Percentiles rank a stretch among this genome's conserved stretches.
These are phyloP conservation scores for Oncorhynchus mykiss DNA, from an alignment of 2,113 vertebrate species.

Conservation along the genomic window DNA sequence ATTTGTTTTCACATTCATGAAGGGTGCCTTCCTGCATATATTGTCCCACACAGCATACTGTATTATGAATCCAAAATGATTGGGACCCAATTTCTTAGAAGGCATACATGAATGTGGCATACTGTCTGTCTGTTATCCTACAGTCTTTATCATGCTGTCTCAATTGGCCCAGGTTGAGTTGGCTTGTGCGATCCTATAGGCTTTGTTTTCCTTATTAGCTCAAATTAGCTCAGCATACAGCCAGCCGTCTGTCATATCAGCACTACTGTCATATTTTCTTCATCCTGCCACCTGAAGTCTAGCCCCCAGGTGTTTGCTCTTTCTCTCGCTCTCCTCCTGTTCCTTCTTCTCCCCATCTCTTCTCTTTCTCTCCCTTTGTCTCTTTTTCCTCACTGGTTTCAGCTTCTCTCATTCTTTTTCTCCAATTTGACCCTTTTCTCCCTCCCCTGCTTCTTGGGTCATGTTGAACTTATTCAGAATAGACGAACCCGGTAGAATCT, in stretches of 20 bases:
- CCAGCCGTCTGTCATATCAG: slow-evolving; percentile 3
- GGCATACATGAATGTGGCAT: too few relatives aligned
- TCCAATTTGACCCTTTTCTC: background rate
- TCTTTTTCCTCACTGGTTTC: background rate
- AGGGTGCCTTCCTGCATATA: background rate
- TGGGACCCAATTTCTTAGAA: too few relatives aligned
- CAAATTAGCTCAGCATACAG: background rate
- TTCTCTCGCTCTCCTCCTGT: background rate
- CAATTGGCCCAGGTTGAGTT: background rate
- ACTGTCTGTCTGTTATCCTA: too few relatives aligned
- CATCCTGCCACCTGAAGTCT: background rate
- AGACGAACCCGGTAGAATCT: slow-evolving; percentile 48
- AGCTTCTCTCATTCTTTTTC: slow-evolving; percentile 16
- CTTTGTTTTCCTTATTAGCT: background rate
- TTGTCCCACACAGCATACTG: background rate
- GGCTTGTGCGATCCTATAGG: background rate
- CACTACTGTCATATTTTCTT: background rate
- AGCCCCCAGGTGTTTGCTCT: background rate
- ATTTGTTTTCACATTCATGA: slow-evolving; percentile 13
- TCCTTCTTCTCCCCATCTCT: slow-evolving; percentile 7
- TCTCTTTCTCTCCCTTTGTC: background rate
- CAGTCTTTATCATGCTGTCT: too few relatives aligned
- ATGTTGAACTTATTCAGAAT: slow-evolving; percentile 2
- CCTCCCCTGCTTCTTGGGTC: background rate
- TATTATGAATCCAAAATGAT: background rate